Base-by-base conservation (phyloP, 2,888 invertebrate genomes). In the Lissocephala sabroskyi region DNA sequence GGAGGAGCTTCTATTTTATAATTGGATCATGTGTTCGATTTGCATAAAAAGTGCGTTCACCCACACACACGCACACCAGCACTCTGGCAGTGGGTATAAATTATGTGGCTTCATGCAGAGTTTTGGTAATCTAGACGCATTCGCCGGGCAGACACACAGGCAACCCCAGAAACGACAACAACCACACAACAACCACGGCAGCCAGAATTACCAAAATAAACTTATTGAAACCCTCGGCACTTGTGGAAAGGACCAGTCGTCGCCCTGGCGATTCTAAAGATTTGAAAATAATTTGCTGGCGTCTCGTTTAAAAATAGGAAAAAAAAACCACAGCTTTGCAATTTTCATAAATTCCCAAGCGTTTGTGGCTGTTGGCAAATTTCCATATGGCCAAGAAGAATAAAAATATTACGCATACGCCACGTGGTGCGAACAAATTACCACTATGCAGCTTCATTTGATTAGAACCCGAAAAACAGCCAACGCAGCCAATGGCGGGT, bases 1-100 rank as follows among this genome's bases (percentile, higher is more conserved):
- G 14, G 5, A 14, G 6, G 16, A 13, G 16, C 16, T 16, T 17
- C 2, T 35, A 9, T 1, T 35, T 59, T 47, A 58, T 59, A 56
- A 56, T 56, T 56, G 56, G 59, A 56, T 56, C 59, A 47, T 56
- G 47, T n/a, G 59, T 58, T 52, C 53, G 56, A 44, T 56, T 58
- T 56, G 47, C 59, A 58, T 58, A 52, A 44, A 58, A 45, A 11
- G 45, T 56, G 16, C 29, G 41, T 45, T 23, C 23, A 36, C 39
- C n/a, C 17, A 37, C 18, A 37, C 11, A 9, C 1, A n/a, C n/a
- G n/a, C 4, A 18, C n/a, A 4, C 11, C 2, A n/a, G 19, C n/a
- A 37, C 13, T 9, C 13, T 16, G 3, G 16, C 10, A 16, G 10
- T 23, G 23, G 4, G 3, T 23, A 30, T 17, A 9, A 29, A 29